phyloP scores from a whole-genome alignment of 2,797 vertebrate genomes.

The Buceros bicornis region DNA sequence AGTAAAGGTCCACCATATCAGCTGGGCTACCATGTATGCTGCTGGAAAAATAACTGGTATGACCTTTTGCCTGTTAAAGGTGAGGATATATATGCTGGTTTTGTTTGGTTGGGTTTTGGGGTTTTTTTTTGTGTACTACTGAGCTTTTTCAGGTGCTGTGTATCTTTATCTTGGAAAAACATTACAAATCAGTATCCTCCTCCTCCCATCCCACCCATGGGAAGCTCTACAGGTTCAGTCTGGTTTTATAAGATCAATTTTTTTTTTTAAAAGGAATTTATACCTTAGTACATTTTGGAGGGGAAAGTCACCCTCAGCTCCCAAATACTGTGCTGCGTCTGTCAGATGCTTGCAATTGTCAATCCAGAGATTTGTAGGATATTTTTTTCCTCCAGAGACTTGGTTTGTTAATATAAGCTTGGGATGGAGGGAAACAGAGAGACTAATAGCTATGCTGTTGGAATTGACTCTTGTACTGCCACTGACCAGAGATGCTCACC shows the following conservation, averaged over 20 bases:
- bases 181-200: neutral
- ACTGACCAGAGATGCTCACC: neutral
- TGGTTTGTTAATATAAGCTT: neutral
- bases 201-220: neutral
- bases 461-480: neutral
- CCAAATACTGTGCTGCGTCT: neutral
- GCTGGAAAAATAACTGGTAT: neutral
- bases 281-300: neutral
- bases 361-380: neutral
- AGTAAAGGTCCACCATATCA: neutral
- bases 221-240: neutral
- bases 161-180: neutral
- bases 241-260: neutral
- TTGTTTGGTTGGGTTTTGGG: neutral
- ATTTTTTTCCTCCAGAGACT: neutral
- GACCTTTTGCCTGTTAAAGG: neutral
- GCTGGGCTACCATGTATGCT: neutral
- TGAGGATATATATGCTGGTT: neutral
- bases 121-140: neutral
- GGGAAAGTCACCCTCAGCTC: neutral
- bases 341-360: neutral
- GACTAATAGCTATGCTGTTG: neutral
- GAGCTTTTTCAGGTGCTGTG: neutral
- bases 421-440: neutral
- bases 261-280: neutral